A percentile compares a stretch with the other conserved stretches of the same genome.
phyloP scores from a whole-genome alignment of 2,797 vertebrate genomes.

The Gambusia yucatana region DNA sequence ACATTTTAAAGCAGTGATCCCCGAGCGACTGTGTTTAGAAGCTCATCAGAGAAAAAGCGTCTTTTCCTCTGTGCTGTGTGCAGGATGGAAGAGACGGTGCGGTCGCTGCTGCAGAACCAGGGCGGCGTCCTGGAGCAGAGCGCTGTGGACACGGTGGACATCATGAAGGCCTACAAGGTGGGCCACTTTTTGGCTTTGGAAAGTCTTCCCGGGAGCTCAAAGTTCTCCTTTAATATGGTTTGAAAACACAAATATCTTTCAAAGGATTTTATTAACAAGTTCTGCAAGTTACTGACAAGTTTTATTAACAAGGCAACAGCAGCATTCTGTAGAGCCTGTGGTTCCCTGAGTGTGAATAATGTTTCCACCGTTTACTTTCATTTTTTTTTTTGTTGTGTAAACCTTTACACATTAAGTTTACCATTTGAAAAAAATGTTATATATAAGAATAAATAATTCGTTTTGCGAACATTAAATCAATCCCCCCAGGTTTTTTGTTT shows the following conservation, averaged over 20 bases:
- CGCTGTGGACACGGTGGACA: slow-evolving; percentile 83
- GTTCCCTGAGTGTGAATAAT: background rate
- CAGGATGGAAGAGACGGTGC: slow-evolving; percentile 94
- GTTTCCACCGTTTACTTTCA: background rate
- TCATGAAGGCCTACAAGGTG: slow-evolving; percentile 89
- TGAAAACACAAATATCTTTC: background rate
- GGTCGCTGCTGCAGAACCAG: slow-evolving; percentile 88
- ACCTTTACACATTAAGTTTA: background rate
- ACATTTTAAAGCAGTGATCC: background rate
- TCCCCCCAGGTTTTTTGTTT: background rate
- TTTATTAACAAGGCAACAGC: background rate
- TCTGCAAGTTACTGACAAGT: background rate
- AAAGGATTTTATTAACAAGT: background rate
- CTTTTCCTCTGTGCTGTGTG: slow-evolving; percentile 16
- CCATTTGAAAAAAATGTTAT: background rate
- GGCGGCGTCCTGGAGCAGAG: slow-evolving; percentile 83
- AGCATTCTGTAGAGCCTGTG: background rate
- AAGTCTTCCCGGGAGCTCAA: background rate
- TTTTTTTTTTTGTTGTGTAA: background rate
- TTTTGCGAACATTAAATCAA: background rate
- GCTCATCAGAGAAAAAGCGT: background rate
- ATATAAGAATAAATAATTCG: background rate
- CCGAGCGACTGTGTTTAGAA: background rate
- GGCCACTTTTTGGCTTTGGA: background rate
- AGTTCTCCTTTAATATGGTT: background rate